Conservation (phyloP, 2,113 vertebrate species). For the Castor canadensis region DNA sequence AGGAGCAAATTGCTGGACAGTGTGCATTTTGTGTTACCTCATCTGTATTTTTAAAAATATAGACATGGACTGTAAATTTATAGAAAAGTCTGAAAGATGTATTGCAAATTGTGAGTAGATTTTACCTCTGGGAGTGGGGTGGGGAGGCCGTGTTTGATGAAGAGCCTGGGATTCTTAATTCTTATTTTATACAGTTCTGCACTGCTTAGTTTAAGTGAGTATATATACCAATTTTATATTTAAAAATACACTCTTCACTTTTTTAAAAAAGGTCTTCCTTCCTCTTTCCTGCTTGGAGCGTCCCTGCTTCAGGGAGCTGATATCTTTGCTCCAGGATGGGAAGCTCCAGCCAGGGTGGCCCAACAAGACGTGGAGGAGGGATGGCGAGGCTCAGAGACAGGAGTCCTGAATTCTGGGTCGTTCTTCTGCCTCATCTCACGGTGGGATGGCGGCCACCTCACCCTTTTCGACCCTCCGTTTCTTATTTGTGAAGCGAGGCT, state of each 20-base stretch:
- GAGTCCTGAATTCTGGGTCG: background rate
- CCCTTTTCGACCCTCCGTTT: background rate
- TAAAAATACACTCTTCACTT: background rate
- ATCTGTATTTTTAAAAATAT: background rate
- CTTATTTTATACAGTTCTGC: background rate
- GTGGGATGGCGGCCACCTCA: accelerated
- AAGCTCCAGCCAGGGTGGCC: background rate
- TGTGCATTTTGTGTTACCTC: background rate
- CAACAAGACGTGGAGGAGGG: background rate
- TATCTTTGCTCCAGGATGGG: background rate
- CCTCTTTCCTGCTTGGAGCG: background rate
- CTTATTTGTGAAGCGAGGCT: background rate
- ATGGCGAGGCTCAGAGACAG: background rate
- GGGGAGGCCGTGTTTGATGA: background rate
- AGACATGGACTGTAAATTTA: background rate
- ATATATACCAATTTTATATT: background rate
- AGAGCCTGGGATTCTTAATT: background rate
- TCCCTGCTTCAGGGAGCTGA: background rate
- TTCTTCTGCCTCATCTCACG: background rate
- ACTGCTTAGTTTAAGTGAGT: background rate
- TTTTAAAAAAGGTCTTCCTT: background rate
- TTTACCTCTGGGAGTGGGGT: background rate
- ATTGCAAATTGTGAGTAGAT: background rate
- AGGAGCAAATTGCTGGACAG: background rate
- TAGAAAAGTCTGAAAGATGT: background rate